These are phyloP conservation scores for Solea solea DNA, from an alignment of 2,113 vertebrate species.

Conservation along the genomic window DNA sequence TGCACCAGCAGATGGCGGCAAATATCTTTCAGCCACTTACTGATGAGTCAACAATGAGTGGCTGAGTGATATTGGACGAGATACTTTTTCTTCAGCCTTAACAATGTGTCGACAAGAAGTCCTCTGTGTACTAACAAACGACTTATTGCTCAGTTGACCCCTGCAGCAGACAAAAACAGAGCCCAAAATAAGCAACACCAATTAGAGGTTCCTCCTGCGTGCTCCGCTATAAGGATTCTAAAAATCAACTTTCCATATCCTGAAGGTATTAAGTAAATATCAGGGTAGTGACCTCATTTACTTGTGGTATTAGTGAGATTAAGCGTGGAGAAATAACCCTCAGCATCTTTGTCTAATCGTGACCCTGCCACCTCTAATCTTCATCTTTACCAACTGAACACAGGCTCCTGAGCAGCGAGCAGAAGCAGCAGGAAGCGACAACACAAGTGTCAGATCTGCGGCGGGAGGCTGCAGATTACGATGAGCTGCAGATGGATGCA, in stretches of 20 bases:
- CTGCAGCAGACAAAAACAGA: not conserved
- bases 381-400: constrained; percentile 27
- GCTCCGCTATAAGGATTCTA: not conserved
- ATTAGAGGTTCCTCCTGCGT: not conserved
- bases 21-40: constrained; percentile 2
- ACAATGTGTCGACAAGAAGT: not conserved
- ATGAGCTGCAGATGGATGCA: constrained; percentile 55
- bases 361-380: constrained; percentile 32
- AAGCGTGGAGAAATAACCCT: constrained; percentile 28
- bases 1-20: constrained; percentile 70
- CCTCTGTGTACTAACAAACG: not conserved
- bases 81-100: not conserved
- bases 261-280: constrained; percentile 3
- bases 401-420: constrained; percentile 25
- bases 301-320: constrained; percentile 41
- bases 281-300: constrained; percentile 51
- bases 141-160: not conserved
- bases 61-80: constrained; percentile 2
- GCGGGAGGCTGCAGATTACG: constrained; percentile 54
- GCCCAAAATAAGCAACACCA: constrained; percentile 1
- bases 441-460: constrained; percentile 31
- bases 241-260: constrained; percentile 4
- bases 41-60: not conserved
- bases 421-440: constrained; percentile 20
- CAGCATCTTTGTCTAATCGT: constrained; percentile 23